These are phyloP conservation scores for Automeris io DNA, from an alignment of 2,888 invertebrate genomes.

Conservation along the genomic window DNA sequence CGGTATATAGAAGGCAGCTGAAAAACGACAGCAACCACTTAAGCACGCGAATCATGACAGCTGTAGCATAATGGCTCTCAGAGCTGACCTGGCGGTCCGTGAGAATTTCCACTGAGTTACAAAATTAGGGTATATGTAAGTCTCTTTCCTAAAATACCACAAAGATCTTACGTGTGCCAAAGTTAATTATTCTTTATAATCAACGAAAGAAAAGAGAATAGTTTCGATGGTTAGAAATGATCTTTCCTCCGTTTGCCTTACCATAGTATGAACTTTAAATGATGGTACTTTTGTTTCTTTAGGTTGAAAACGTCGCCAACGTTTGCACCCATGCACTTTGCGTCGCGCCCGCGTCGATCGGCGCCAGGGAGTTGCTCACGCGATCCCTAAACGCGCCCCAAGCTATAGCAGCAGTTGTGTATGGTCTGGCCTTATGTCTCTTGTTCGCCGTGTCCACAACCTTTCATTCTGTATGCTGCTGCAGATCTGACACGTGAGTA, in stretches of 20 bases:
- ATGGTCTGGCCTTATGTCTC: conserved; percentile 89
- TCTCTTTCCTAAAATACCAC: too few species aligned
- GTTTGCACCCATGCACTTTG: conserved; percentile 94
- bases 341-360: conserved; percentile 90
- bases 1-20: too few species aligned
- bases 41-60: too few species aligned
- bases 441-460: conserved; percentile 93
- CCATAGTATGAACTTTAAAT: neutral
- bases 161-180: too few species aligned
- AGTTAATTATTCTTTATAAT: too few species aligned
- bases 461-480: conserved; percentile 93
- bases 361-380: conserved; percentile 83
- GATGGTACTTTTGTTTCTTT: conserved; percentile 13
- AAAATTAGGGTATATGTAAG: too few species aligned
- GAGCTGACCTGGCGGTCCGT: too few species aligned
- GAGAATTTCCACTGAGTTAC: too few species aligned
- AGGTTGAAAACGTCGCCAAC: conserved; percentile 94
- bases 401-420: conserved; percentile 88
- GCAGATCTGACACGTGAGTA: conserved; percentile 68
- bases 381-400: conserved; percentile 86
- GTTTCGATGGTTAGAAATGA: too few species aligned
- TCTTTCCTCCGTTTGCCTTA: neutral
- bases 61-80: too few species aligned
- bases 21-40: too few species aligned
- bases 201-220: too few species aligned